Base-by-base conservation (phyloP, 2,888 invertebrate species). In the Metacarcinus magister region DNA sequence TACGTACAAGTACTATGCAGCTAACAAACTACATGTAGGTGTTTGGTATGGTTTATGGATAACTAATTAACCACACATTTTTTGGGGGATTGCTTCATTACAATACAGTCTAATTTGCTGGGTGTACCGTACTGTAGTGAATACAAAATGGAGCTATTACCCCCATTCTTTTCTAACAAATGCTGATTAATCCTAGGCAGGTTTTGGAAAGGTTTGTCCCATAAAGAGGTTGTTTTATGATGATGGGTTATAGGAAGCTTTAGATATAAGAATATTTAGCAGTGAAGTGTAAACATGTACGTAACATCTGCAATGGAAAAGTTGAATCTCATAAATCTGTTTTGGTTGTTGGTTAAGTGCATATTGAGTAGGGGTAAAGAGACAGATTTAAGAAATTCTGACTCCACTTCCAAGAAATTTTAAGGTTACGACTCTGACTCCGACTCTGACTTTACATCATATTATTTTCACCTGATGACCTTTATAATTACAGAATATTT, bases 1-100 rank as follows among this genome's bases (percentile, higher is more conserved):
- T 23, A 46, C 46, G 93, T 93, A 82, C 93, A 93, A 93, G 93
- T 32, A 67, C 43, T n/a, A 48, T 93, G 67, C 82, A 75, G 48
- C 67, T 93, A 87, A 87, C 87, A 87, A 32, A 87, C 32, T 87
- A 87, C 87, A 39, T 87, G 28, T 87, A 87, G 87, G 87, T 87
- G 87, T 39, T 87, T 87, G 75, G 28, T 82, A 28, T 82, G 75
- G 75, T 82, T 82, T 28, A 82, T 82, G 87, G 87, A 87, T 87
- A 32, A 39, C 39, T 16, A 39, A 32, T 87, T 39, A 39, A 19
- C 10, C 87, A 32, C 39, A 39, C 10, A 16, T 87, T 39, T 39
- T 87, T 87, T n/a, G n/a, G n/a, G n/a, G 87, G 39, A 39, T 87
- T 87, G 39, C 32, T 87, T 39, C 39, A 87, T 87, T 87, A 16